phyloP scores from a whole-genome alignment of 2,797 vertebrate species.

The Heteromormyrus szaboi region DNA sequence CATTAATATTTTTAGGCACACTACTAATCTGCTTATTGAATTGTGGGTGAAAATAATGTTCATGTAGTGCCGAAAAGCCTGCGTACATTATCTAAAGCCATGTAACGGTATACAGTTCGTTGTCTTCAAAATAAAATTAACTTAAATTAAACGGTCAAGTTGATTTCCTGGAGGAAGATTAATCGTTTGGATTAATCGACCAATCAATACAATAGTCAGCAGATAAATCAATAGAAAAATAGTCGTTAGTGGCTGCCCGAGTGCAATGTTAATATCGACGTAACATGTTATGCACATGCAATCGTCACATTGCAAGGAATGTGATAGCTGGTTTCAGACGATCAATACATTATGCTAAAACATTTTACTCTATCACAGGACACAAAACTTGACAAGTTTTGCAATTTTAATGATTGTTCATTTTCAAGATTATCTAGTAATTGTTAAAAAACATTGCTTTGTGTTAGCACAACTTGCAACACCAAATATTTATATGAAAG shows the following conservation, averaged over 20 bases:
- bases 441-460: background rate
- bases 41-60: background rate
- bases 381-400: background rate
- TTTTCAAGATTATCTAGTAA: background rate
- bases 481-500: background rate
- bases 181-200: background rate
- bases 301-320: background rate
- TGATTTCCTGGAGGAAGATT: background rate
- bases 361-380: background rate
- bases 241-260: background rate
- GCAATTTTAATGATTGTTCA: background rate
- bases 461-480: background rate
- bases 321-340: background rate
- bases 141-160: background rate
- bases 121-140: background rate
- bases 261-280: background rate
- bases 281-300: background rate
- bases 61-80: background rate
- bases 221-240: background rate
- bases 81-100: background rate
- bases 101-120: background rate
- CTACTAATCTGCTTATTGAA: background rate
- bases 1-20: background rate
- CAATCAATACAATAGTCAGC: background rate
- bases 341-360: background rate